Evolutionary conservation across 1,140 invertebrate species (phyloP), one percentile per base, ranked within the genome.

Genomic region (Macrotrachela quadricornifera): DNA sequence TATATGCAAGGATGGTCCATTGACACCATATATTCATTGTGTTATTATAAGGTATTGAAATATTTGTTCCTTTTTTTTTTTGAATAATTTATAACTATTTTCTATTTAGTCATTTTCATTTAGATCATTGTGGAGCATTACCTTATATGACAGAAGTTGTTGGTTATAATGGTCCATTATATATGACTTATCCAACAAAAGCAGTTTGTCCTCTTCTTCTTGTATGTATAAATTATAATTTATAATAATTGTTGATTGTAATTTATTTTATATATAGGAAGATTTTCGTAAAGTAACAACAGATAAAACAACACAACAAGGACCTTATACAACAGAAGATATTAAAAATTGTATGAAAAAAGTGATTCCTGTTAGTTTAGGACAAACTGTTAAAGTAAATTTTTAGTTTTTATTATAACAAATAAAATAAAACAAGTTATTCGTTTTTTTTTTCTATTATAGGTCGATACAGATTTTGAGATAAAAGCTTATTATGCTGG

Each of bases 281-380:
- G 79, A 80, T 62, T 80, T 77, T 66, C 65, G 79, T 44, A 80
- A 80, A 63, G 21, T 99, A 10, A 83, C 85, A 13, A 91, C 96
- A 0, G 92, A 99, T 63, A 79, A 84, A 49, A 94, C 95, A 73
- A 91, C 92, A 15, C 92, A 97, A 65, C 83, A 82, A 17, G 95
- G 97, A 64, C 97, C 99, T 66, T 99, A 99, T 64, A 99, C 91
- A 8, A 91, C 87, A 0, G 83, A 87, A 71, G 94, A 91, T 81
- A 96, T 99, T 15, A 95, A 96, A 72, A 85, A 92, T 65, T 99
- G 92, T 64, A 99, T 99, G 81, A 96, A 96, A 67, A 99, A 99
- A 76, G 91, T 96, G 0, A 80, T 87, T 16, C 84, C 88, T 18
- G 88, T 97, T 1, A 95, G 90, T 51, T 73, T 99, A 30, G 91